These are phyloP conservation scores for Clarias magur DNA, from an alignment of 2,113 vertebrate genomes.

Conservation along the genomic window DNA sequence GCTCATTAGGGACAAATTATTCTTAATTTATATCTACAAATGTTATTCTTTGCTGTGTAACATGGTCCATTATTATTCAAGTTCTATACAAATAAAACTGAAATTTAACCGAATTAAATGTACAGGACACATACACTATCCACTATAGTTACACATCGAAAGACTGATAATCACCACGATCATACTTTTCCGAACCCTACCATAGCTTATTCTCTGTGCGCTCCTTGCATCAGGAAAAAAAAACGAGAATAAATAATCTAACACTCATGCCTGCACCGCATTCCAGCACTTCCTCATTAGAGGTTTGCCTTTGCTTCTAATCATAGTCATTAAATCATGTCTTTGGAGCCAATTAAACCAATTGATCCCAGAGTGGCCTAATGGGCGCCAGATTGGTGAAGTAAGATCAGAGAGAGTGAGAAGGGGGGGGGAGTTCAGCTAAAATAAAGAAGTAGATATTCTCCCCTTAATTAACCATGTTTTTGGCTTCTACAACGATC, in stretches of 20 bases:
- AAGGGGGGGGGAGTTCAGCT: neutral
- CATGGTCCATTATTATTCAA: too few relatives aligned
- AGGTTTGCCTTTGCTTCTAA: conserved; percentile 24
- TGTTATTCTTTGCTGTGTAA: too few relatives aligned
- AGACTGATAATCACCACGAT: too few relatives aligned
- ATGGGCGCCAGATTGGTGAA: conserved; percentile 30
- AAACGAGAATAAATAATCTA: neutral
- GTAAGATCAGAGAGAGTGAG: neutral
- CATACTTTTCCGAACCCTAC: neutral
- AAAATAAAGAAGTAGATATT: neutral
- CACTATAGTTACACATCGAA: neutral
- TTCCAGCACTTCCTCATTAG: neutral
- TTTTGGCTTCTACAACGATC: neutral
- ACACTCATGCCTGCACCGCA: neutral
- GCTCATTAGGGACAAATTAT: too few relatives aligned
- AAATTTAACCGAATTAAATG: too few relatives aligned
- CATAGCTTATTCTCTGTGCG: neutral
- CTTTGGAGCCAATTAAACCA: conserved; percentile 40
- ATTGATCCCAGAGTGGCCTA: neutral
- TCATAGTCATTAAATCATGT: conserved; percentile 35
- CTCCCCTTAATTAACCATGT: neutral
- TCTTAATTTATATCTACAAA: too few relatives aligned
- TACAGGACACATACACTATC: too few relatives aligned
- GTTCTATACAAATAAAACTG: too few relatives aligned
- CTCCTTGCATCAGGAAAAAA: neutral